Evolutionary conservation across 1,140 invertebrate genomes (phyloP).

Genomic region (Lepidurus packardi): DNA sequence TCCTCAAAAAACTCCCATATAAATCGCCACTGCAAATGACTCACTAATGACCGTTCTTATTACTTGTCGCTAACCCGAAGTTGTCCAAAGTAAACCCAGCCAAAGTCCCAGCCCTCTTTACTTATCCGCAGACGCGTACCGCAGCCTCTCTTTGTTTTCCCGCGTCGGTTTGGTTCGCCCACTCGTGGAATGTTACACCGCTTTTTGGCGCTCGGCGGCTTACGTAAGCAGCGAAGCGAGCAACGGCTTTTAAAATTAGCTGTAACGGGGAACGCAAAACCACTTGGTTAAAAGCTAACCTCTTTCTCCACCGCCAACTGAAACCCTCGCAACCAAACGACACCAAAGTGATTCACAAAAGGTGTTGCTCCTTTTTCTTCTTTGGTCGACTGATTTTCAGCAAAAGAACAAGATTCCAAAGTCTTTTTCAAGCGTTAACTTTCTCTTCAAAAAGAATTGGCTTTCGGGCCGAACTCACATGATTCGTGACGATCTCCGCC

Average conservation of each 20-base stretch:
- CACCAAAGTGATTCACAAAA: not conserved
- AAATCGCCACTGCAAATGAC: no score
- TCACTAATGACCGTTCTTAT: no score
- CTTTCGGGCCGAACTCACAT: not conserved
- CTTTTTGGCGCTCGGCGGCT: slow-evolving; percentile 12
- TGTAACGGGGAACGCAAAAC: not conserved
- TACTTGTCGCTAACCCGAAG: no score
- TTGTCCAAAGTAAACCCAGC: not conserved
- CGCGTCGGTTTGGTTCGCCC: slow-evolving; percentile 2
- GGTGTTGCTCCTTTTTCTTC: not conserved
- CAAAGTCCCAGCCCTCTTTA: not conserved
- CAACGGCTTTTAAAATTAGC: slow-evolving; percentile 19
- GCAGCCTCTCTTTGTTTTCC: slow-evolving; percentile 21
- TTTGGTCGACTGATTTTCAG: no score
- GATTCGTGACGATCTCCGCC: not conserved
- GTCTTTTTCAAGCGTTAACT: not conserved
- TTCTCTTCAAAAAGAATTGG: not conserved
- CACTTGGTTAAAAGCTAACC: not conserved
- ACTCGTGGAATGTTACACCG: slow-evolving; percentile 9
- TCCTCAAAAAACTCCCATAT: no score
- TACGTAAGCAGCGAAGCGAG: slow-evolving; percentile 18
- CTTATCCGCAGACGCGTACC: slow-evolving; percentile 16
- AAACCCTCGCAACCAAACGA: not conserved
- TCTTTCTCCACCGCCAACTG: not conserved
- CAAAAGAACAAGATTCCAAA: not conserved